Evolutionary conservation across 2,888 invertebrate species (phyloP).

Genomic region (Netelia inedita): DNA sequence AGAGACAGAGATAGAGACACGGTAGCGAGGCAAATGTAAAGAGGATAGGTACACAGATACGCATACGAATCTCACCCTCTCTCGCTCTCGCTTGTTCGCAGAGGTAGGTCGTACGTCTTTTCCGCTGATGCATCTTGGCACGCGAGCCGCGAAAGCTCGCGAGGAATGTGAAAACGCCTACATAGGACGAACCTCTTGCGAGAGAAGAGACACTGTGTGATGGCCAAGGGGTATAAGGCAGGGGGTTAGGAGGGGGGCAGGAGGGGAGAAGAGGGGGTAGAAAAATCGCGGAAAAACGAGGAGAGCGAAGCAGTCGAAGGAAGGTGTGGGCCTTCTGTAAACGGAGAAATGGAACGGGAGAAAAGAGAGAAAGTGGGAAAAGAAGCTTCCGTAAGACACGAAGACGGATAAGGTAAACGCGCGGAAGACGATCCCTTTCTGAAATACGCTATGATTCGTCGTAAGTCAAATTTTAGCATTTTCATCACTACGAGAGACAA

Average conservation of each 20-base stretch:
- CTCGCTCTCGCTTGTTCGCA: neutral
- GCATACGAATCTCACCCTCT: constrained; percentile 32
- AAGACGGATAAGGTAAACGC: constrained; percentile 38
- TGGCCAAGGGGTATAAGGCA: neutral
- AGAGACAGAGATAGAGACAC: constrained; percentile 16
- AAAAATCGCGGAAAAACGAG: constrained; percentile 31
- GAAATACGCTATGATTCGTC: constrained; percentile 8
- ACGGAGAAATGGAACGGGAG: constrained; percentile 27
- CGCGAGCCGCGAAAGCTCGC: constrained; percentile 43
- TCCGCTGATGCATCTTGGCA: constrained; percentile 69
- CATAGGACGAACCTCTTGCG: constrained; percentile 26
- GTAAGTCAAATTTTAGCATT: neutral
- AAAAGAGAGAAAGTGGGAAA: constrained; percentile 9
- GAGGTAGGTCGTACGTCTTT: constrained; percentile 64
- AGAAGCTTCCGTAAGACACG: constrained; percentile 36
- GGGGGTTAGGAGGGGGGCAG: neutral
- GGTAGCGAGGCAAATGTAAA: constrained; percentile 54
- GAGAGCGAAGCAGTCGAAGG: constrained; percentile 12
- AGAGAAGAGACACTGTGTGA: constrained; percentile 19
- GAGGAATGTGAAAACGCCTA: constrained; percentile 20
- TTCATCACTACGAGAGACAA: too few species aligned
- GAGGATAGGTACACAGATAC: constrained; percentile 55
- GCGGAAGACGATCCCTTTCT: neutral
- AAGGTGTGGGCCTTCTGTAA: constrained; percentile 12
- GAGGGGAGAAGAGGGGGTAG: neutral